Evolutionary conservation across 2,113 vertebrate genomes (phyloP).

Genomic region (Cyprinodon variegatus): DNA sequence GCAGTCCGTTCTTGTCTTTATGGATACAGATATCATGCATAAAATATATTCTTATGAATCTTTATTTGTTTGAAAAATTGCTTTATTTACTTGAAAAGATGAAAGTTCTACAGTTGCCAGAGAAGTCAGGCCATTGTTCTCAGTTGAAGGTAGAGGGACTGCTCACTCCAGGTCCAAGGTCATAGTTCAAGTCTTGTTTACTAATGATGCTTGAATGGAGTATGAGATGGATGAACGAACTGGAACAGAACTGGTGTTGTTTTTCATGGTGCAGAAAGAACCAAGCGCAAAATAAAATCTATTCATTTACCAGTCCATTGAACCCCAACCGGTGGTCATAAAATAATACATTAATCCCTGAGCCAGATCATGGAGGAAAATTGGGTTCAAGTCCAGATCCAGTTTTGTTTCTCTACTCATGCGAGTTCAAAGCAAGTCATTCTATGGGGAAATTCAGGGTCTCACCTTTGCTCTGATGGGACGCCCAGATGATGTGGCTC

Average conservation of each 20-base stretch:
- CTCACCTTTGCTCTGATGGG: not conserved
- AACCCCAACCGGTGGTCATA: not conserved
- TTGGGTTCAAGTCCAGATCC: not conserved
- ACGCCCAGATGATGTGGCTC: not conserved
- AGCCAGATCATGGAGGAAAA: not conserved
- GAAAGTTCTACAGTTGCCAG: not conserved
- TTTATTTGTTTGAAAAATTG: constrained; percentile 5
- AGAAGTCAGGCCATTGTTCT: not conserved
- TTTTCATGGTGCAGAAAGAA: not conserved
- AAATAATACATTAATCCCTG: not conserved
- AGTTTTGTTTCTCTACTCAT: not conserved
- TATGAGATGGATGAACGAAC: not conserved
- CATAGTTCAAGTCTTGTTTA: not conserved
- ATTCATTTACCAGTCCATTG: not conserved
- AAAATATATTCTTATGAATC: constrained; percentile 8
- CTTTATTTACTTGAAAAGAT: constrained; percentile 31
- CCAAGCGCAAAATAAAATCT: not conserved
- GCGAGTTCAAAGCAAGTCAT: not conserved
- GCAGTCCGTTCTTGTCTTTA: constrained; percentile 51
- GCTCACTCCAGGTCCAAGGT: not conserved
- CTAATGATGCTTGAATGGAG: not conserved
- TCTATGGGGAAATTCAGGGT: not conserved
- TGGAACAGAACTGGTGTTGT: not conserved
- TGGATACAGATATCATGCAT: constrained; percentile 36
- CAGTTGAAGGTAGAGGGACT: not conserved